Base-by-base conservation (phyloP, 2,888 invertebrate species). In the Mythimna albipuncta region DNA sequence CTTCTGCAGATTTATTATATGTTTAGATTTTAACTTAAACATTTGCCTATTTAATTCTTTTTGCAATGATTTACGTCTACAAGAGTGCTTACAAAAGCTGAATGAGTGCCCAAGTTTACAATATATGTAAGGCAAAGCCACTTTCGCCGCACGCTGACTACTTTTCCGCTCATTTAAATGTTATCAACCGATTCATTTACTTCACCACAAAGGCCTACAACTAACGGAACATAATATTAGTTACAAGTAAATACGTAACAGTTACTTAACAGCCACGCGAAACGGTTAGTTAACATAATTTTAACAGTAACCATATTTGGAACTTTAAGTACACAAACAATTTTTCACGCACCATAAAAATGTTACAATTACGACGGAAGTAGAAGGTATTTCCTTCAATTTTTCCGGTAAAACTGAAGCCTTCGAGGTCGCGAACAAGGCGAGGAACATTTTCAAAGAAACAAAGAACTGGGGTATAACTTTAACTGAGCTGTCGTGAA, bases 231-330 rank as follows among this genome's bases (percentile, higher is more conserved):
- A 16, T n/a, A 44, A 64, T 44, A 67, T 11, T n/a, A 59, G n/a
- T 61, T 61, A 65, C 13, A 55, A 58, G 41, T 62, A 65, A 64
- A 59, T 41, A 67, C 55, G 59, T 72, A 72, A 81, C 62, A 52
- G 61, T 67, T 81, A 65, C 41, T 19, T 58, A 67, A 77, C 47
- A 41, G 13, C 52, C 19, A 19, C 55, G n/a, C 41, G 66, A 67
- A 73, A 69, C 64, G 21, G 81, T 81, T 69, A 73, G 47, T 70
- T 70, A 77, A 69, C 81, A 73, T 47, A 50, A 41, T 64, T 64
- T 77, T 73, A 64, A 65, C 78, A 67, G 52, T 50, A 16, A 10
- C 62, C 82, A 47, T 74, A 74, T 81, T 77, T 74, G 69, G 55
- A 64, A 26, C 26, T 58, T 16, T 16, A 71, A 58, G 47, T 58